Percentiles rank a stretch among this genome's conserved stretches.
Conservation (phyloP, 2,113 vertebrate species). For the Macrotus californicus region DNA sequence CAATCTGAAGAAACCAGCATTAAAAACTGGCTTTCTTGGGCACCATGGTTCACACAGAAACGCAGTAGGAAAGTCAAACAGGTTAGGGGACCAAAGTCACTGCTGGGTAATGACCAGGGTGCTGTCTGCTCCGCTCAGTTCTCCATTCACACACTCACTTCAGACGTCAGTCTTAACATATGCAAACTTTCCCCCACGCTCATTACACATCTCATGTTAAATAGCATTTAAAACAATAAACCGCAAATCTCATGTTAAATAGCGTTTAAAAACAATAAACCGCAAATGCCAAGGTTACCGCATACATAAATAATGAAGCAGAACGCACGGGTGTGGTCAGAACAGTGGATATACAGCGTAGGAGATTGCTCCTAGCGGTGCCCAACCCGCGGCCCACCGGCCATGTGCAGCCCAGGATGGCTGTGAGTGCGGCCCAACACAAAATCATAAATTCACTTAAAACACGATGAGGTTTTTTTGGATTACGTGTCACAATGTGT, state of each 20-base stretch:
- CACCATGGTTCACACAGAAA: background rate
- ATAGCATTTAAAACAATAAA: background rate
- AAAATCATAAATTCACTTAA: too few relatives aligned
- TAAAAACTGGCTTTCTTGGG: background rate
- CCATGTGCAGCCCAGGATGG: too few relatives aligned
- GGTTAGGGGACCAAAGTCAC: conserved; percentile 4
- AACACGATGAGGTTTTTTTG: too few relatives aligned
- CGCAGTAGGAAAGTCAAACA: background rate
- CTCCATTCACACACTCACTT: background rate
- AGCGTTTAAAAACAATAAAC: background rate
- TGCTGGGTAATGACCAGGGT: background rate
- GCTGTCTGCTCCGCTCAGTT: background rate
- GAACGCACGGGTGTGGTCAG: background rate
- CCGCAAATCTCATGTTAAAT: conserved; percentile 4
- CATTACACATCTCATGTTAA: conserved; percentile 4
- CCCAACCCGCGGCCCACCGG: too few relatives aligned
- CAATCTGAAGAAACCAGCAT: background rate
- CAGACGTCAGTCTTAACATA: background rate
- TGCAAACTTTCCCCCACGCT: background rate
- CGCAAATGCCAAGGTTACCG: background rate
- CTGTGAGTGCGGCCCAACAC: too few relatives aligned
- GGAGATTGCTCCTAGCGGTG: background rate
- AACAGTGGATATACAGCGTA: background rate
- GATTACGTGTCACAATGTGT: too few relatives aligned
- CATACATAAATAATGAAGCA: conserved; percentile 15